Conservation (phyloP, 2,888 invertebrate species). For the Keiferia lycopersicella region DNA sequence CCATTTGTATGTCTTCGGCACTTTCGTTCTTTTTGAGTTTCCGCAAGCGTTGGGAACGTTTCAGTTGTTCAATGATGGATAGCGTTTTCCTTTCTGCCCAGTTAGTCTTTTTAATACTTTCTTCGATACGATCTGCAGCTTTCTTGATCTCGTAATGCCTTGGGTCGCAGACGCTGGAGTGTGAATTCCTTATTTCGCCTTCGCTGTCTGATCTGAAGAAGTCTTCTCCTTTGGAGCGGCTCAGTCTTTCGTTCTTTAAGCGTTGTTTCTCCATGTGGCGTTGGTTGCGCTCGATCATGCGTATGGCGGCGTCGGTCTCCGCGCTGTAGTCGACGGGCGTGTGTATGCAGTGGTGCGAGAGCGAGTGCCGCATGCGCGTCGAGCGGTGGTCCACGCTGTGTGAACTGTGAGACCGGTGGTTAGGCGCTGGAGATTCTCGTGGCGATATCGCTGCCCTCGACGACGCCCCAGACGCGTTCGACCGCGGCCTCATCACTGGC, state of each 20-base stretch:
- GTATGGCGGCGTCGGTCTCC: constrained; percentile 81
- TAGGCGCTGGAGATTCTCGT: constrained; percentile 54
- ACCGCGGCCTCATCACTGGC: constrained; percentile 77
- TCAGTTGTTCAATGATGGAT: constrained; percentile 73
- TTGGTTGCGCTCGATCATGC: constrained; percentile 82
- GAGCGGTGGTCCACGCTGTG: constrained; percentile 73
- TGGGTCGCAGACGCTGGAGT: constrained; percentile 49
- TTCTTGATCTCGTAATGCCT: constrained; percentile 64
- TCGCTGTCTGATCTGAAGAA: constrained; percentile 70
- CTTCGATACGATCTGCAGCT: constrained; percentile 69
- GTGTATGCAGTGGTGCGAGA: constrained; percentile 74
- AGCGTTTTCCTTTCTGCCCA: constrained; percentile 75
- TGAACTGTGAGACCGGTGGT: constrained; percentile 69
- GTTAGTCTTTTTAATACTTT: constrained; percentile 76
- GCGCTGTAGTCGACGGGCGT: constrained; percentile 78
- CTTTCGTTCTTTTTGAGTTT: constrained; percentile 69
- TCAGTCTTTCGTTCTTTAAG: constrained; percentile 65
- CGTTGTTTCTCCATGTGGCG: constrained; percentile 81
- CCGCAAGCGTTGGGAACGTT: constrained; percentile 68
- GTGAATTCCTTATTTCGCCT: constrained; percentile 56
- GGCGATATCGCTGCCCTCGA: constrained; percentile 72
- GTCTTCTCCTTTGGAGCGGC: constrained; percentile 65
- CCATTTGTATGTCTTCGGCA: constrained; percentile 73
- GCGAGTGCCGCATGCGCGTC: constrained; percentile 67
- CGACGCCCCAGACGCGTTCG: constrained; percentile 81